Base-by-base conservation (phyloP, 2,113 vertebrate species). In the Leptocoma aspasia region DNA sequence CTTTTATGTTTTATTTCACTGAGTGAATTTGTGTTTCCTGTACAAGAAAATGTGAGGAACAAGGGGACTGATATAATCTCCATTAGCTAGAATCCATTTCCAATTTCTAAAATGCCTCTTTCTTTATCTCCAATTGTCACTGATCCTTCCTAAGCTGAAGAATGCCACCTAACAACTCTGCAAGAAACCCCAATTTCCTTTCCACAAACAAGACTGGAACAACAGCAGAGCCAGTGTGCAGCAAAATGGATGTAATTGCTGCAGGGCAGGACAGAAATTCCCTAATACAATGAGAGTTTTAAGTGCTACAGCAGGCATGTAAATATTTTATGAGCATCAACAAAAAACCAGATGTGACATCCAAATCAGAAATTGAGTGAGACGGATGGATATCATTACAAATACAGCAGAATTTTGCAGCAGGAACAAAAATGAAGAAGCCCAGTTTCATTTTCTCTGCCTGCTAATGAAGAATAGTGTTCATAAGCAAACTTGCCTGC, bases 251-350 rank as follows among this genome's bases (percentile, higher is more conserved):
- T 82, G 33, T n/a, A 92, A 82, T 27, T 86, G 93, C 95, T 95
- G 75, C 66, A 96, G 89, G 92, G 86, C 87, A 94, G 73, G 83
- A 96, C 57, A 93, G 72, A 88, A 91, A 91, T 79, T 92, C 88
- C 59, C 90, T 86, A 54, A 96, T 97, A 96, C 73, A 96, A 66
- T 47, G 42, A 79, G 86, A 93, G 83, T 91, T 86, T 77, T 68
- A 94, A 96, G 89, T 89, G 90, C 90, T 89, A 56, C 86, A 90
- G 85, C 45, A 95, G 75, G 87, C 59, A 52, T 90, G 69, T 97
- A 92, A 96, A 97, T 97, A 96, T 95, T 95, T 96, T 82, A 96
- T 95, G 79, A 95, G 75, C 72, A 91, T 22, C 70, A 78, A 31
- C 2, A 28, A 69, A 82, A 88, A 89, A 39, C 1, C 89, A 95